Conservation (phyloP, 2,113 vertebrate species). For the human region DNA sequence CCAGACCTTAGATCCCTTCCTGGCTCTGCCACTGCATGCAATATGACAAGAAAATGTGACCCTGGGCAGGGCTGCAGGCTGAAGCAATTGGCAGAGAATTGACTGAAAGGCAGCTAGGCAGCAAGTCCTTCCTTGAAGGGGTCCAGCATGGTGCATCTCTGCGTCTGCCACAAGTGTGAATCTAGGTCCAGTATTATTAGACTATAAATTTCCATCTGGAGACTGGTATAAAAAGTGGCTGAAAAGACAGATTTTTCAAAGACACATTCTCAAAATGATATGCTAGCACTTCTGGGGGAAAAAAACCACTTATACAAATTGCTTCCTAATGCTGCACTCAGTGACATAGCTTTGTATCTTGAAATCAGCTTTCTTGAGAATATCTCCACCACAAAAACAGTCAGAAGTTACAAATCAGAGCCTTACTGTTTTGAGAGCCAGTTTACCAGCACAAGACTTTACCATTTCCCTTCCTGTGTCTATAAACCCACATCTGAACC, state of each 20-base stretch:
- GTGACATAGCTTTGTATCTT: not conserved
- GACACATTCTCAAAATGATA: rapidly evolving
- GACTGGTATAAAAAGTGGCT: not conserved
- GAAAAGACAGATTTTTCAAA: not conserved
- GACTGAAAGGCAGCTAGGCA: not conserved
- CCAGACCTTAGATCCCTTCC: not conserved
- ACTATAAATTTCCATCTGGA: not conserved
- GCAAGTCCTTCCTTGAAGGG: not conserved
- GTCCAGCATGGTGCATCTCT: not conserved
- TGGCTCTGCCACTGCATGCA: not conserved
- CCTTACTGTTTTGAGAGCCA: not conserved
- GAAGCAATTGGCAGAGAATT: not conserved
- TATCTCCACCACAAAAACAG: not conserved
- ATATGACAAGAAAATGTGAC: no score
- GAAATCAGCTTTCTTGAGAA: not conserved
- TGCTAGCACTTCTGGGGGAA: not conserved
- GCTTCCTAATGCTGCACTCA: rapidly evolving
- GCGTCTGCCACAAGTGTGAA: not conserved
- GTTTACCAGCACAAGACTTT: not conserved
- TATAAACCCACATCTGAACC: not conserved
- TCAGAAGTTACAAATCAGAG: not conserved
- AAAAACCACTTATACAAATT: not conserved
- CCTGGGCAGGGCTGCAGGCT: not conserved
- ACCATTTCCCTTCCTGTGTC: not conserved
- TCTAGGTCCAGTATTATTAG: not conserved